Evolutionary conservation across 1,140 invertebrate genomes (phyloP).

Genomic region (Lycorma delicatula): DNA sequence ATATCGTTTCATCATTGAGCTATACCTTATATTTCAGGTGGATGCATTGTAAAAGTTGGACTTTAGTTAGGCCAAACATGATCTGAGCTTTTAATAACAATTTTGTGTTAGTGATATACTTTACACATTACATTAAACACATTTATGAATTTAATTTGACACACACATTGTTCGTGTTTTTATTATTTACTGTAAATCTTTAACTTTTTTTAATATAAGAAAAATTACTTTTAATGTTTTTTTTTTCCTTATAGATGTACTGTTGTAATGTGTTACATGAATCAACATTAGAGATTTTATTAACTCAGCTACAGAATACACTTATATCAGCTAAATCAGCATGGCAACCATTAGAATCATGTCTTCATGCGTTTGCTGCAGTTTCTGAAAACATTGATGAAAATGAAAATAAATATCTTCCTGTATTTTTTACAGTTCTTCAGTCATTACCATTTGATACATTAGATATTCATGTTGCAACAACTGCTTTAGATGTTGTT

Average conservation of each 20-base stretch:
- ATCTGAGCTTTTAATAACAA: too few relatives aligned
- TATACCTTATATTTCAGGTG: too few relatives aligned
- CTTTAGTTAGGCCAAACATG: too few relatives aligned
- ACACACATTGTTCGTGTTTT: too few relatives aligned
- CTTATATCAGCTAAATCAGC: conserved; percentile 4
- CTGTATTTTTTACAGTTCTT: conserved; percentile 55
- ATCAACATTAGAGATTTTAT: conserved; percentile 54
- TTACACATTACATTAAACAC: too few relatives aligned
- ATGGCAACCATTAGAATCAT: conserved; percentile 65
- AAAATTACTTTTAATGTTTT: too few relatives aligned
- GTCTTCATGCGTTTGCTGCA: conserved; percentile 71
- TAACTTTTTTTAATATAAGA: too few relatives aligned
- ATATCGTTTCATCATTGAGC: too few relatives aligned
- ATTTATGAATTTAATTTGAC: too few relatives aligned
- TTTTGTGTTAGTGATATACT: too few relatives aligned
- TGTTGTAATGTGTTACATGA: conserved; percentile 69
- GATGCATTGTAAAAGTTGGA: too few relatives aligned
- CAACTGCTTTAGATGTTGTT: conserved; percentile 61
- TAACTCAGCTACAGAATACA: conserved; percentile 5
- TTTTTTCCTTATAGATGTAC: conserved; percentile 56
- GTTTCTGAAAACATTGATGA: conserved; percentile 58
- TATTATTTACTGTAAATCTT: too few relatives aligned
- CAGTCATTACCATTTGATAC: conserved; percentile 53
- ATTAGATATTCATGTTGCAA: conserved; percentile 49
- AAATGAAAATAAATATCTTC: conserved; percentile 51